These are phyloP conservation scores for Neocloeon triangulifer DNA, from an alignment of 1,140 invertebrate genomes.

Conservation along the genomic window DNA sequence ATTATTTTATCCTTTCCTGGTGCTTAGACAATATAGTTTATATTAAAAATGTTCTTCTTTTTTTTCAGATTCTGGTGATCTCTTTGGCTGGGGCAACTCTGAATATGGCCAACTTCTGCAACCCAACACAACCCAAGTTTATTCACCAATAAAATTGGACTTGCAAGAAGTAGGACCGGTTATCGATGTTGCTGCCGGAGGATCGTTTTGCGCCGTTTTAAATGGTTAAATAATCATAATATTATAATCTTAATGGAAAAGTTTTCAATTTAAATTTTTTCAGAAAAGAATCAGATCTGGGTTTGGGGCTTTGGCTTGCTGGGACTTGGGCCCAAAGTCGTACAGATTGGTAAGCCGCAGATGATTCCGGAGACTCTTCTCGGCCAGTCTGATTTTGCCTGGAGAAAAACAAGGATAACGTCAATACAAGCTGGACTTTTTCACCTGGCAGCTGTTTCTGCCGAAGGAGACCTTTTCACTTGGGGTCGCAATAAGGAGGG, in stretches of 20 bases:
- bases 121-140: constrained; percentile 28
- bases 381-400: constrained; percentile 63
- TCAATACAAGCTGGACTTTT: constrained; percentile 49
- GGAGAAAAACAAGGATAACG: constrained; percentile 34
- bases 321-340: constrained; percentile 61
- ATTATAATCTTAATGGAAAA: too few species aligned
- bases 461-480: constrained; percentile 56
- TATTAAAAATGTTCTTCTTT: constrained; percentile 8
- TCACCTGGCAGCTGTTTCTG: constrained; percentile 60
- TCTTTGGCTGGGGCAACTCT: constrained; percentile 94
- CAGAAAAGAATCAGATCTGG: constrained; percentile 62
- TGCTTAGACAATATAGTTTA: too few species aligned
- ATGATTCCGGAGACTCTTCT: constrained; percentile 58
- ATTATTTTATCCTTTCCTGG: too few species aligned
- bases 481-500: constrained; percentile 76
- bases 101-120: constrained; percentile 71
- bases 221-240: too few species aligned
- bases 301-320: constrained; percentile 86
- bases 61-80: constrained; percentile 59
- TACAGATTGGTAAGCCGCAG: constrained; percentile 35
- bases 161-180: constrained; percentile 47
- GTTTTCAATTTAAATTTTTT: too few species aligned
- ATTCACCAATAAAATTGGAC: constrained; percentile 40
- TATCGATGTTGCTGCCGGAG: constrained; percentile 59
- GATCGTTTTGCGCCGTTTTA: constrained; percentile 62